Evolutionary conservation across 1,140 invertebrate species (phyloP).

Genomic region (Meloidogyne exigua): DNA sequence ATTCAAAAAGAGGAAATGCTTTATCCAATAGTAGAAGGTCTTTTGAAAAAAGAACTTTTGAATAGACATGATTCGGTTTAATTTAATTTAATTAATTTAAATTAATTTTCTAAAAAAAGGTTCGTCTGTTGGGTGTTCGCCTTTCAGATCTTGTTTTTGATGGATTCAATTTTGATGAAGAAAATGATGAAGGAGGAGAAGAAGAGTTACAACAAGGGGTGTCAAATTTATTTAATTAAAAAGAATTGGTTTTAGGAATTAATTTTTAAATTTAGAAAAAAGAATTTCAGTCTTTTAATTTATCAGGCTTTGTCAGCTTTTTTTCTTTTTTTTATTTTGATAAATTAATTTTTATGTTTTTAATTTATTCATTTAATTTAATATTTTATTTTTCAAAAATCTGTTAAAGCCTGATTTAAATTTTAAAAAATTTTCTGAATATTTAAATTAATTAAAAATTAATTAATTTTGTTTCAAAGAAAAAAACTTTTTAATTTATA

Average conservation of each 20-base stretch:
- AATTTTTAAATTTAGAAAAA: neutral
- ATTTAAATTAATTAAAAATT: too few relatives aligned
- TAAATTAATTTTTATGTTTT: neutral
- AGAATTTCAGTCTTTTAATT: neutral
- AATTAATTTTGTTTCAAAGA: too few relatives aligned
- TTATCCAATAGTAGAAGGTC: constrained; percentile 14
- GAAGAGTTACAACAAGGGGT: neutral
- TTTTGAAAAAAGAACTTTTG: constrained; percentile 24
- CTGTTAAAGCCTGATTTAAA: neutral
- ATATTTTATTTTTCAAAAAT: neutral
- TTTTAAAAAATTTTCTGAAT: too few relatives aligned
- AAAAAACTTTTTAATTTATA: too few relatives aligned
- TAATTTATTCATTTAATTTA: neutral
- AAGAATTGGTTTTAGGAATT: too few relatives aligned
- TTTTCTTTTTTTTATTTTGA: neutral
- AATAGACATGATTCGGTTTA: constrained; percentile 8
- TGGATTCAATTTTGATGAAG: constrained; percentile 2
- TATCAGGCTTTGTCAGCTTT: neutral
- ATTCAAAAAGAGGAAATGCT: constrained; percentile 14
- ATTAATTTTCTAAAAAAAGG: neutral
- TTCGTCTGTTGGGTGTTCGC: constrained; percentile 25
- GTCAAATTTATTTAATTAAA: constrained; percentile 1
- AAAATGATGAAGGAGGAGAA: neutral
- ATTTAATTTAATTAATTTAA: neutral
- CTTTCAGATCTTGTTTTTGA: constrained; percentile 24